Base-by-base conservation (phyloP, 1,140 invertebrate genomes). In the Mycetomoellerius zeteki region DNA sequence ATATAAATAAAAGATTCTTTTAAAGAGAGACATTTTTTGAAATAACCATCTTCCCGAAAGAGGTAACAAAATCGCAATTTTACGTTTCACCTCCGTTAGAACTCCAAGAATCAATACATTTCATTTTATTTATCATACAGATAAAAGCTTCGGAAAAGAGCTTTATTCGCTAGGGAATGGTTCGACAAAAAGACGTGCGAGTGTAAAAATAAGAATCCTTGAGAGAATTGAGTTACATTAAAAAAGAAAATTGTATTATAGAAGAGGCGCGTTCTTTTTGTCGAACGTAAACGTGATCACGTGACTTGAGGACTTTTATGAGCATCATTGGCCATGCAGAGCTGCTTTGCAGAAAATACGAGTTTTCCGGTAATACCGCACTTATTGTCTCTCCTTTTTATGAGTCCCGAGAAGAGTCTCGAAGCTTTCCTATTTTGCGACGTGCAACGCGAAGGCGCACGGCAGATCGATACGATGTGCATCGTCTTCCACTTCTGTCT, bases 391-490 rank as follows among this genome's bases (percentile, higher is more conserved):
- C 21, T 64, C 24, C 3, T 52, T 77, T 85, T 37, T 71, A 27
- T 8, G 14, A 47, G 14, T 14, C n/a, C 3, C 47, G 47, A 60
- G 43, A 54, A 81, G 56, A 81, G 56, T n/a, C 30, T 54, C 77
- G 43, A 37, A 69, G 19, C 27, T 65, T 24, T n/a, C 24, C 16
- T 27, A 33, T 50, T 33, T 73, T 14, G 37, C 24, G 12, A 67
- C 16, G 19, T 72, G 19, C 16, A 58, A 73, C 12, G 80, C 54
- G 14, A 54, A 16, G 30, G 27, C 37, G 16, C 16, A 24, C n/a
- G 33, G 56, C 21, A 62, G 56, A 62, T 84, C 80, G 54, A 84
- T 84, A 73, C 24, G 65, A 64, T 50, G 37, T n/a, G 50, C 56
- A 30, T 30, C 37, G 62, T 65, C 72, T 60, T 84, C 7, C 33